Evolutionary conservation across 2,888 invertebrate genomes (phyloP).

Genomic region (Bombyx huttoni): DNA sequence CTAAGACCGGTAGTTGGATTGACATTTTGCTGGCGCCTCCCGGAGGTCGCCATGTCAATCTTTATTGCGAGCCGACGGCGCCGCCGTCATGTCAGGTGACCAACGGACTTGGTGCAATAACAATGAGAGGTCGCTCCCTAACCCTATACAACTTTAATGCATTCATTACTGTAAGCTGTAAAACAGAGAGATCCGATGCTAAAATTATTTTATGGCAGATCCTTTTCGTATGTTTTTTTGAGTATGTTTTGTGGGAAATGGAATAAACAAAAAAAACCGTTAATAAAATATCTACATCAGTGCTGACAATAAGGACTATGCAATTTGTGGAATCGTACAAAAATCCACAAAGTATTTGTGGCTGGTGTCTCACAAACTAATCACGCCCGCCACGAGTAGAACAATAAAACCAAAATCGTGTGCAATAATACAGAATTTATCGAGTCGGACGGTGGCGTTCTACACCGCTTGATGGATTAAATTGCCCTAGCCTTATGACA

Average conservation of each 20-base stretch:
- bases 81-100: slow-evolving; percentile 28
- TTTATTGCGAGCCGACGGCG: slow-evolving; percentile 35
- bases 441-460: slow-evolving; percentile 51
- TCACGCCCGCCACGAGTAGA: slow-evolving; percentile 36
- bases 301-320: too few species aligned
- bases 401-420: slow-evolving; percentile 64
- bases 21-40: slow-evolving; percentile 48
- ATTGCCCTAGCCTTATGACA: slow-evolving; percentile 73
- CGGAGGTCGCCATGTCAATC: slow-evolving; percentile 48
- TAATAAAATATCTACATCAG: too few species aligned
- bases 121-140: slow-evolving; percentile 10
- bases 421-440: slow-evolving; percentile 67
- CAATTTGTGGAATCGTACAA: too few species aligned
- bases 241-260: too few species aligned
- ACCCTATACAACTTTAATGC: background rate
- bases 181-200: background rate
- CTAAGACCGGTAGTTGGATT: slow-evolving; percentile 55
- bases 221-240: background rate
- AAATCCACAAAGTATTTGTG: too few species aligned
- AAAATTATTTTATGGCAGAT: background rate
- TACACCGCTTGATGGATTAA: slow-evolving; percentile 69
- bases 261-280: too few species aligned
- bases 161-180: background rate
- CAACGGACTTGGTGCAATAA: slow-evolving; percentile 20
- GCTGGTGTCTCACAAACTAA: slow-evolving; percentile 23